Conservation (phyloP, 2,113 vertebrate species). For the Arothron firmamentum region DNA sequence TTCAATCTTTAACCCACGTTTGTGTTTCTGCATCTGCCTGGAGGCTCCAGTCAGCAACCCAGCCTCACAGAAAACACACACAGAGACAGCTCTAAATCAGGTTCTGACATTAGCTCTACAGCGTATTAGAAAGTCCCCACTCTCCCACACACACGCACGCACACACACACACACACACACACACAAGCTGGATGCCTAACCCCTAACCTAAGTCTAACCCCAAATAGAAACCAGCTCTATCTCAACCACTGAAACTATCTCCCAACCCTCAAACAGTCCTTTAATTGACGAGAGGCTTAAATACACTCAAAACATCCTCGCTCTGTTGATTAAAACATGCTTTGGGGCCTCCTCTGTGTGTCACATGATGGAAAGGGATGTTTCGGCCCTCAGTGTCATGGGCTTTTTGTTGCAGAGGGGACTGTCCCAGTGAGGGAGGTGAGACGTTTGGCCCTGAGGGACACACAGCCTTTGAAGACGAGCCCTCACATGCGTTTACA, state of each 20-base stretch:
- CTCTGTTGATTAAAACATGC: no score
- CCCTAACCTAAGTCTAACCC: neutral
- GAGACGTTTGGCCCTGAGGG: no score
- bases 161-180: conserved; percentile 21
- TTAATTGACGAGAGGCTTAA: neutral
- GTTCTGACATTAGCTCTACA: neutral
- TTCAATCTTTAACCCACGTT: neutral
- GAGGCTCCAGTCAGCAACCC: no score
- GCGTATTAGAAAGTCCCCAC: neutral
- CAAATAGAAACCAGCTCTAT: neutral
- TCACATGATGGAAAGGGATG: neutral
- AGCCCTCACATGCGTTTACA: no score
- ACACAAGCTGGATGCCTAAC: conserved; percentile 1
- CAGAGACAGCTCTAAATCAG: conserved; percentile 14
- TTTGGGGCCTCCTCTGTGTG: no score
- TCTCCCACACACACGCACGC: neutral
- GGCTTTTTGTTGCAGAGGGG: no score
- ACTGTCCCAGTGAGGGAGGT: no score
- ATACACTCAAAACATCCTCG: no score
- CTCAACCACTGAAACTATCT: neutral
- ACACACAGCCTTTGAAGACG: no score
- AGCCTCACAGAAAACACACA: conserved; percentile 3
- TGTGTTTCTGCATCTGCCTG: no score
- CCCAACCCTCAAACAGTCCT: neutral
- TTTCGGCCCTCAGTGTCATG: no score